These are phyloP conservation scores for Podarcis raffonei DNA, from an alignment of 2,113 vertebrate genomes.

Conservation along the genomic window DNA sequence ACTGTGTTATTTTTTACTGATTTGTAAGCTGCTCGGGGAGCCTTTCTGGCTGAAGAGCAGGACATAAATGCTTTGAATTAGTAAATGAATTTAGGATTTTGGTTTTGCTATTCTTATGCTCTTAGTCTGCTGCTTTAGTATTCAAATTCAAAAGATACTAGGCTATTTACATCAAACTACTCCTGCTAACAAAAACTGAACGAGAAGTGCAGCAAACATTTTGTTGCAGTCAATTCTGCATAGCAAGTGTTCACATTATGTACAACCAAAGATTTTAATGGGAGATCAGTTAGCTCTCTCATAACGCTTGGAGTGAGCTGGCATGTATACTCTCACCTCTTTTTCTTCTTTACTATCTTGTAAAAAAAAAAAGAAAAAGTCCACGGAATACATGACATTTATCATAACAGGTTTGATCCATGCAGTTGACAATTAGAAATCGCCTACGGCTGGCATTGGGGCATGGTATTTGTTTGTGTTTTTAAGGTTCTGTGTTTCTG, in stretches of 20 bases:
- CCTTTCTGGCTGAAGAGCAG: no score
- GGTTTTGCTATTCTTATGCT: neutral
- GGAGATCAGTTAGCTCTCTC: neutral
- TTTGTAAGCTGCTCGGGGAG: no score
- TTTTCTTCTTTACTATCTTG: slow-evolving; percentile 27
- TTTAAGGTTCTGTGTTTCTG: slow-evolving; percentile 58
- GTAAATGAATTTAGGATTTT: neutral
- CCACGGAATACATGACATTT: slow-evolving; percentile 76
- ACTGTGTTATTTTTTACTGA: no score
- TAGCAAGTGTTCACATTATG: neutral
- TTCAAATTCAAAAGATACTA: neutral
- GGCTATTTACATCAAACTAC: neutral
- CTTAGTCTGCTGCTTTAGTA: neutral
- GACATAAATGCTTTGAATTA: no score
- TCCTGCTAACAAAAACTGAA: neutral
- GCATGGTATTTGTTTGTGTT: slow-evolving; percentile 66
- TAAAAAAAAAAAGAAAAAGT: slow-evolving; percentile 23
- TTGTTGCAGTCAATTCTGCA: neutral
- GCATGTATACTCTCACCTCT: neutral
- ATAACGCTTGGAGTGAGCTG: neutral
- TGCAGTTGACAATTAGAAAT: slow-evolving; percentile 76
- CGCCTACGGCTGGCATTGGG: slow-evolving; percentile 55
- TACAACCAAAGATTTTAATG: neutral
- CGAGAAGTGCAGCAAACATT: neutral
- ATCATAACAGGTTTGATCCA: slow-evolving; percentile 71